Percentiles rank a stretch among this genome's conserved stretches.
Conservation (phyloP, 2,888 invertebrate genomes). For the Lasioglossum lativentre region DNA sequence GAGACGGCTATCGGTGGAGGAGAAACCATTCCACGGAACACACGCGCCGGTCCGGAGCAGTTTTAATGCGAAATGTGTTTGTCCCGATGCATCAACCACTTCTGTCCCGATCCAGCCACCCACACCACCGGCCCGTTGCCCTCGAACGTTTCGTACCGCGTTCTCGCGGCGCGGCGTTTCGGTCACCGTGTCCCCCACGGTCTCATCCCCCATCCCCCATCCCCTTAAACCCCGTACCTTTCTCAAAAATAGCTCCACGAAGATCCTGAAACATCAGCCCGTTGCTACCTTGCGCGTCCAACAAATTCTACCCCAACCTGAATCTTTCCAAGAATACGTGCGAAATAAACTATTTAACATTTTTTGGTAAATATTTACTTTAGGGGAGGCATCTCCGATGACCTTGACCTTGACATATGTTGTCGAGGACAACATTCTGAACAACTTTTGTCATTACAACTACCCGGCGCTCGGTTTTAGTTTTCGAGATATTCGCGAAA, state of each 20-base stretch:
- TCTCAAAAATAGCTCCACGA: not conserved
- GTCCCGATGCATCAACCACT: slow-evolving; percentile 77
- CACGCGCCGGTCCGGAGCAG: slow-evolving; percentile 68
- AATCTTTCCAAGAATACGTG: not conserved
- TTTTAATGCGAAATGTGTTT: slow-evolving; percentile 78
- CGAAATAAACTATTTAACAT: not conserved
- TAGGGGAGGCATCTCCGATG: too few species aligned
- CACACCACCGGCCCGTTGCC: slow-evolving; percentile 53
- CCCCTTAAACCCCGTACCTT: not conserved
- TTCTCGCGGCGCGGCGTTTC: slow-evolving; percentile 48
- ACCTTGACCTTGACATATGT: too few species aligned
- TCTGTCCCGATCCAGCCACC: slow-evolving; percentile 68
- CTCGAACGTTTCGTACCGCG: slow-evolving; percentile 53
- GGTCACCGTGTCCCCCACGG: slow-evolving; percentile 3
- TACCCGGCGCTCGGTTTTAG: too few species aligned
- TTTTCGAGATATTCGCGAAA: too few species aligned
- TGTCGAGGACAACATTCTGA: too few species aligned
- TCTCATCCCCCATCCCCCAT: slow-evolving; percentile 38
- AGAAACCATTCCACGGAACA: slow-evolving; percentile 63
- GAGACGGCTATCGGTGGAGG: slow-evolving; percentile 50
- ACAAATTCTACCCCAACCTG: not conserved
- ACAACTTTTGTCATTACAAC: too few species aligned
- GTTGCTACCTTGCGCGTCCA: too few species aligned
- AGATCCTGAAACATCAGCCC: not conserved
- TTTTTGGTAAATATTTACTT: too few species aligned